Percentiles rank a stretch among this genome's conserved stretches.
Conservation (phyloP, 2,888 invertebrate genomes). For the Eurytoma adleriae region DNA sequence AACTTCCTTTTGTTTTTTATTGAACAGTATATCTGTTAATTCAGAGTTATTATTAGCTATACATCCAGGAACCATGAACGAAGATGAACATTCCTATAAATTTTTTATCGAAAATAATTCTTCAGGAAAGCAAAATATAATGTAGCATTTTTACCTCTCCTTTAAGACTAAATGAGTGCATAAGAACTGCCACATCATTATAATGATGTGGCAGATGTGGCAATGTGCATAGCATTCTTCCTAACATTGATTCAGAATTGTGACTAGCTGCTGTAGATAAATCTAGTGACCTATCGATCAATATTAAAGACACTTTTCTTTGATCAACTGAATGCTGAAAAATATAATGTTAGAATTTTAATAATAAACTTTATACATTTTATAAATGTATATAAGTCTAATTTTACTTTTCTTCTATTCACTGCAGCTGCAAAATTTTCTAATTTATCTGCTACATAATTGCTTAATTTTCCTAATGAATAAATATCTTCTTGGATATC, state of each 20-base stretch:
- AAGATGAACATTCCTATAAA: constrained; percentile 64
- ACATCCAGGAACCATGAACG: constrained; percentile 70
- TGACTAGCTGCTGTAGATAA: constrained; percentile 81
- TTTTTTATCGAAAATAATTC: neutral
- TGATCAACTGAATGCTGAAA: constrained; percentile 51
- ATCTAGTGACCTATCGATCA: constrained; percentile 83
- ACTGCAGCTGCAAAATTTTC: constrained; percentile 63
- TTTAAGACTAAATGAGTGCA: constrained; percentile 79
- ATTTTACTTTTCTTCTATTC: constrained; percentile 77
- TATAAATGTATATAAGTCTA: constrained; percentile 9
- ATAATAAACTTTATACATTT: constrained; percentile 15
- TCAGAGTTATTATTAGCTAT: constrained; percentile 68
- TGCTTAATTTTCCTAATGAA: constrained; percentile 81
- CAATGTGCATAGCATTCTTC: constrained; percentile 80
- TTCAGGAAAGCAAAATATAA: neutral
- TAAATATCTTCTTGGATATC: constrained; percentile 82
- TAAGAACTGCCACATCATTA: constrained; percentile 82
- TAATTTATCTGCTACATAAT: constrained; percentile 75
- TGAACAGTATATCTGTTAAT: constrained; percentile 67
- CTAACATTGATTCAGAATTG: constrained; percentile 80
- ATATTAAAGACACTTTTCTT: constrained; percentile 77
- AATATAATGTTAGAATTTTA: constrained; percentile 16
- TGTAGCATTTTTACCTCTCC: constrained; percentile 61
- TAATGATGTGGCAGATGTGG: constrained; percentile 81
- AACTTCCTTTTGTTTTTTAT: constrained; percentile 70